Evolutionary conservation across 2,113 vertebrate species (phyloP), one percentile per base, ranked within the genome.

Genomic region (Tragelaphus scriptus): DNA sequence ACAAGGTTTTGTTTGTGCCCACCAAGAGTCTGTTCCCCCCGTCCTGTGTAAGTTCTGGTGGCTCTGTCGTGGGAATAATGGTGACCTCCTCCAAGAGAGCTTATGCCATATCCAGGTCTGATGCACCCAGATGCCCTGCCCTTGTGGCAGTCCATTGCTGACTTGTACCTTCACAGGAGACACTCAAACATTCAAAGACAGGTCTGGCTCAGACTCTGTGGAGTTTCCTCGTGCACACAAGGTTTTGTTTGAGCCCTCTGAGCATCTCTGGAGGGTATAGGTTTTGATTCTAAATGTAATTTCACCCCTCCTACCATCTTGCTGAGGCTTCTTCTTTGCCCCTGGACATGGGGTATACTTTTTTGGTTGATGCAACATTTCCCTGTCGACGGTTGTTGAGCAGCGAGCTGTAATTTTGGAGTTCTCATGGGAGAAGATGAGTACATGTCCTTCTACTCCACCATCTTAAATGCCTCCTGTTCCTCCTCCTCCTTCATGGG

Each of bases 341-440:
- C n/a, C n/a, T 23, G n/a, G 4, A 71, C 1, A 2, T 71, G 68
- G n/a, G 68, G n/a, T 71, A 71, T 71, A 71, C n/a, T 12, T 23
- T 11, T 71, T 71, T 23, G 65, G 65, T 71, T 17, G 65, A 36
- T 71, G 19, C n/a, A 71, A 71, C 68, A 23, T 23, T 40, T 71
- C 9, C 68, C 68, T 40, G n/a, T 71, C 0, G 0, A 40, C 0
- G 5, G 68, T 23, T 71, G 9, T 71, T 71, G n/a, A 12, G n/a
- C n/a, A 71, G 68, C 1, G 10, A 71, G 68, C n/a, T 40, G 2
- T 71, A 71, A 71, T 23, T 71, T 40, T 40, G n/a, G n/a, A 71
- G n/a, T 40, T 71, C 68, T 40, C 5, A 0, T 0, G 9, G 68
- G 68, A 40, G 68, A 71, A 23, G n/a, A 6, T 3, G 68, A 23